Conservation (phyloP, 2,113 vertebrate genomes). For the Eleginops maclovinus region DNA sequence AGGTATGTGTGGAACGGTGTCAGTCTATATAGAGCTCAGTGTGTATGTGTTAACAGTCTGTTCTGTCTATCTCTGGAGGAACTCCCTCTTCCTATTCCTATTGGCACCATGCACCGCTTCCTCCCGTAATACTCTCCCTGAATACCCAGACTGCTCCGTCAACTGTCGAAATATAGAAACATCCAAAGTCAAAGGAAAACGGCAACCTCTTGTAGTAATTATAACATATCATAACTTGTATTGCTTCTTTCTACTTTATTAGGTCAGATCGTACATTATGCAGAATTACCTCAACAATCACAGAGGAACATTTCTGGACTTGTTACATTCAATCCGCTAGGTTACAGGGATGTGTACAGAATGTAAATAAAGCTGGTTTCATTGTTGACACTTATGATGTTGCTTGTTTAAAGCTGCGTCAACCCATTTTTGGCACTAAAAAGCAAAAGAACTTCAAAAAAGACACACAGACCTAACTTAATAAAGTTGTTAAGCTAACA, state of each 20-base stretch:
- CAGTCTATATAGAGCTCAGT: slow-evolving; percentile 74
- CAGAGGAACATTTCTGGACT: too few species aligned
- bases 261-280: neutral
- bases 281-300: too few species aligned
- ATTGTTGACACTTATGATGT: neutral
- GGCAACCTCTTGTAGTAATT: neutral
- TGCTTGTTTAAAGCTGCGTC: neutral
- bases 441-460: neutral
- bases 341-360: neutral
- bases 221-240: neutral
- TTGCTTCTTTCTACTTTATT: neutral
- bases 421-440: neutral
- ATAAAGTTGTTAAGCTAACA: too few species aligned
- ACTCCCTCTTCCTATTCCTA: slow-evolving; percentile 79
- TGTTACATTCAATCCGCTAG: too few species aligned
- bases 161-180: slow-evolving; percentile 36
- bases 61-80: slow-evolving; percentile 75
- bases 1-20: slow-evolving; percentile 77
- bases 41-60: slow-evolving; percentile 74
- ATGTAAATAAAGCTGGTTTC: neutral
- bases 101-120: slow-evolving; percentile 74
- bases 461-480: too few species aligned
- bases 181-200: neutral
- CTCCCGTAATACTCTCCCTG: slow-evolving; percentile 51
- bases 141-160: slow-evolving; percentile 66